Evolutionary conservation across 2,888 invertebrate species (phyloP).

Genomic region (Dryomyza anilis): DNA sequence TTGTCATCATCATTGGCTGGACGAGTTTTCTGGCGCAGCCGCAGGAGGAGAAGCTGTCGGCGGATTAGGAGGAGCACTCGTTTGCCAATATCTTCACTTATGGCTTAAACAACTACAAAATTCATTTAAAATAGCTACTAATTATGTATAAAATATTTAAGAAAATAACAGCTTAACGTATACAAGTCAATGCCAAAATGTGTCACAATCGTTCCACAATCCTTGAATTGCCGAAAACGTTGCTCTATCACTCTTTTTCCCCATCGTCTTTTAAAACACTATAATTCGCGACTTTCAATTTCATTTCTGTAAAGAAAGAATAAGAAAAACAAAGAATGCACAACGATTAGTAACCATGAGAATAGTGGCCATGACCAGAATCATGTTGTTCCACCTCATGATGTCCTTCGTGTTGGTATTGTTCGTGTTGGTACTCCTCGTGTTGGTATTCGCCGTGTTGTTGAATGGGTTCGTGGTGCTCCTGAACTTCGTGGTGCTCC

Average conservation of each 20-base stretch:
- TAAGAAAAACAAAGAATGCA: slow-evolving; percentile 39
- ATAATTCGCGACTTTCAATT: slow-evolving; percentile 38
- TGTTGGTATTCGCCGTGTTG: slow-evolving; percentile 42
- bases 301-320: slow-evolving; percentile 49
- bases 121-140: not conserved
- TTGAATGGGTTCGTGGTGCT: slow-evolving; percentile 45
- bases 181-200: not conserved
- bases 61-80: not conserved
- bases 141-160: not conserved
- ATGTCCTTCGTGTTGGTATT: slow-evolving; percentile 51
- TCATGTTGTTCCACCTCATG: slow-evolving; percentile 48
- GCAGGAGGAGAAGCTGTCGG: not conserved
- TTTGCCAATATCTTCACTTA: not conserved
- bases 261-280: slow-evolving; percentile 38
- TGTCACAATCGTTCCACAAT: not conserved
- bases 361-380: slow-evolving; percentile 50
- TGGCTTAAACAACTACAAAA: slow-evolving; percentile 5
- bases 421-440: slow-evolving; percentile 39
- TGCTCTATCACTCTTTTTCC: slow-evolving; percentile 22
- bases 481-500: slow-evolving; percentile 48
- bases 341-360: slow-evolving; percentile 39
- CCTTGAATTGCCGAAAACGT: slow-evolving; percentile 5
- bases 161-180: not conserved
- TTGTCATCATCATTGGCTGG: not conserved
- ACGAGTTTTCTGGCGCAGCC: not conserved